Percentiles rank a stretch among this genome's conserved stretches.
Evolutionary conservation across 2,113 vertebrate species (phyloP).

Genomic region (Gymnobelideus leadbeateri): DNA sequence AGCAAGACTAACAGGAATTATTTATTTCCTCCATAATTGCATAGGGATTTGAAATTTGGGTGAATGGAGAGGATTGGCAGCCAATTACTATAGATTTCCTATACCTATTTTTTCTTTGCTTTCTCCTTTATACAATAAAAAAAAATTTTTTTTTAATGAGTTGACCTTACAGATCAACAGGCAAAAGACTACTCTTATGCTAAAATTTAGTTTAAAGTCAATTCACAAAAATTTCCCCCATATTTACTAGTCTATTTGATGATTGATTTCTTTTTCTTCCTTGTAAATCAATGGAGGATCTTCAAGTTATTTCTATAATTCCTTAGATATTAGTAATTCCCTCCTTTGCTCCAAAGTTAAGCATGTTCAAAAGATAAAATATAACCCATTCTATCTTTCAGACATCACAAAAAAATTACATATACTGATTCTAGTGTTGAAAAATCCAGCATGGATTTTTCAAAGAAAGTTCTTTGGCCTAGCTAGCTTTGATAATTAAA

Average conservation of each 20-base stretch:
- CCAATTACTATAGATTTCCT: background rate
- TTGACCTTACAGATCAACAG: constrained; percentile 1
- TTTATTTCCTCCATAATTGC: constrained; percentile 4
- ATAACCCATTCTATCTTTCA: constrained; percentile 34
- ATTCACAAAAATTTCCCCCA: constrained; percentile 2
- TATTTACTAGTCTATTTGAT: background rate
- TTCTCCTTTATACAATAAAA: background rate
- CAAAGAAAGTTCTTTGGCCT: background rate
- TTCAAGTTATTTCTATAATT: constrained; percentile 14
- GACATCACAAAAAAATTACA: background rate
- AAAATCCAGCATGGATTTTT: background rate
- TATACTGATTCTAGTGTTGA: background rate
- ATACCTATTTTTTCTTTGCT: background rate
- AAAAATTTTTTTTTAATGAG: background rate
- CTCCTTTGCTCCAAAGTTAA: background rate
- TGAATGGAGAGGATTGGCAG: background rate
- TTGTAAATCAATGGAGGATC: background rate
- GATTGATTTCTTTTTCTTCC: background rate
- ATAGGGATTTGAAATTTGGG: background rate
- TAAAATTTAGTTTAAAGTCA: background rate
- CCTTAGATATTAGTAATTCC: background rate
- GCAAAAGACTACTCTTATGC: background rate
- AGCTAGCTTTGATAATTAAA: background rate
- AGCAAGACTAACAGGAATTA: background rate
- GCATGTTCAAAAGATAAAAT: background rate